Base-by-base conservation (phyloP, 2,888 invertebrate genomes). In the Baccha elongata region DNA sequence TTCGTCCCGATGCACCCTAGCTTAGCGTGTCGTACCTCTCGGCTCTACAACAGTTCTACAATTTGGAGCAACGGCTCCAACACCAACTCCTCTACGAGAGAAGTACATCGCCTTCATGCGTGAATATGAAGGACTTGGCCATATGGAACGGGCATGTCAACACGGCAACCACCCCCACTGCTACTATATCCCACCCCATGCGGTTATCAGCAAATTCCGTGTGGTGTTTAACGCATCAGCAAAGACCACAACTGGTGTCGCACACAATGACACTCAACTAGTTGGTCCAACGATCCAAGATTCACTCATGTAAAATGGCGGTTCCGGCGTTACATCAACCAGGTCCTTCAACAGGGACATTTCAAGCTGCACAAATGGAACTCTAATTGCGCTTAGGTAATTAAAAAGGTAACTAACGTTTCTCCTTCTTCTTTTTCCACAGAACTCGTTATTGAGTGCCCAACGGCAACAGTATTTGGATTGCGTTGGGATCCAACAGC, bases 161-260 rank as follows among this genome's bases (percentile, higher is more conserved):
- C 37, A 44, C 17, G 11, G 48, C n/a, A 50, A 72, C 29, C 55
- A 53, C 15, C 21, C 48, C 2, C 15, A 62, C 13, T 46, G 6
- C 10, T 71, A 75, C 19, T 72, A 42, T 15, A 74, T 83, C 7
- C 71, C 72, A 7, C 67, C 72, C 26, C 83, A 83, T 42, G 72
- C 73, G 1, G 83, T 75, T 2, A 68, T 58, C 11, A 35, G 52
- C 0, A 69, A 78, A 37, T 75, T 75, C 23, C 50, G 74, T 2
- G 74, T 79, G 1, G 84, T 84, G 0, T 74, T 84, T 19, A 74
- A 74, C 11, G 74, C 73, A 1, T 84, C 75, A 1, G 73, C 69
- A 1, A 17, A 44, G 1, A 67, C 71, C 0, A 55, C 8, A 10
- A 68, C 11, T 11, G 84, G 71, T 3, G 23, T 74, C 4, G 73